Evolutionary conservation across 2,113 vertebrate species (phyloP).

Genomic region (Dolichallabes microphthalmus): DNA sequence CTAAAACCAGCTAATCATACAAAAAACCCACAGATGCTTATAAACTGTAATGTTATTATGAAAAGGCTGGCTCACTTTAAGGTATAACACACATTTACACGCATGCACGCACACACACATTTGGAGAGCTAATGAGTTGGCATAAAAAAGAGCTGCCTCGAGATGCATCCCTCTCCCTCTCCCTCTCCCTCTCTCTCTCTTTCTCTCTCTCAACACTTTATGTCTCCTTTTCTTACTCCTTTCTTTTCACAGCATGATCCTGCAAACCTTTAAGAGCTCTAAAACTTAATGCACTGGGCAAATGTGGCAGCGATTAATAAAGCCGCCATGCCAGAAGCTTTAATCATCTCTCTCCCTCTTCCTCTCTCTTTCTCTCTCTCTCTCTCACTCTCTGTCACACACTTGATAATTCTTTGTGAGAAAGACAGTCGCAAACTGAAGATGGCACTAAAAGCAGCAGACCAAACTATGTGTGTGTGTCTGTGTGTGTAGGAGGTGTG

Average conservation of each 20-base stretch:
- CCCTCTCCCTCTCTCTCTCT: background rate
- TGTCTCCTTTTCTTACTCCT: background rate
- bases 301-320: constrained; percentile 49
- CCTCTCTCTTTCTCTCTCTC: background rate
- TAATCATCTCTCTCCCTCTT: constrained; percentile 44
- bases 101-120: constrained; percentile 32
- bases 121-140: constrained; percentile 47
- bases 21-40: background rate
- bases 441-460: constrained; percentile 24
- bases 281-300: constrained; percentile 47
- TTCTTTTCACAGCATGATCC: constrained; percentile 26
- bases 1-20: background rate
- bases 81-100: background rate
- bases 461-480: background rate
- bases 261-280: constrained; percentile 35
- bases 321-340: constrained; percentile 41
- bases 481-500: background rate
- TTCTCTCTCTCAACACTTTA: background rate
- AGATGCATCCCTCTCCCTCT: constrained; percentile 18
- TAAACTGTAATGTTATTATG: background rate
- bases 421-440: constrained; percentile 32
- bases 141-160: constrained; percentile 33
- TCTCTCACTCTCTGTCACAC: constrained; percentile 26
- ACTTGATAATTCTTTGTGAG: background rate
- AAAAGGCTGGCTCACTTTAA: constrained; percentile 27